These are phyloP conservation scores for Actinostola sp. DNA, from an alignment of 92 coral and sea anemone species.

Conservation along the genomic window DNA sequence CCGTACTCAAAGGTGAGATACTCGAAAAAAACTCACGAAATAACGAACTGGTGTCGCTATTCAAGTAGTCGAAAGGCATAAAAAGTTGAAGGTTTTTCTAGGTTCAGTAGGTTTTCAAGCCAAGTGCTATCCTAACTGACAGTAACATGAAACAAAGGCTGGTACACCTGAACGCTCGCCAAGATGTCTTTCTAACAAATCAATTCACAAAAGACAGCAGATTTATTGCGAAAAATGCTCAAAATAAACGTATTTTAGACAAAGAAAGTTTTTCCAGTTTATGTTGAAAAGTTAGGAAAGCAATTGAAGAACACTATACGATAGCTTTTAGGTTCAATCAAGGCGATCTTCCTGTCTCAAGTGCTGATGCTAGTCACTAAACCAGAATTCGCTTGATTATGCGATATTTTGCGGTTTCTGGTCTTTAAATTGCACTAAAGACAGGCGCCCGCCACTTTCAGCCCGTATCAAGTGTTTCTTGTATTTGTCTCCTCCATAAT, in stretches of 20 bases:
- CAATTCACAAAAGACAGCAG: background rate
- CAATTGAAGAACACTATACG: constrained; percentile 5
- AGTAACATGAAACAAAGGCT: background rate
- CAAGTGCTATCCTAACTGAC: background rate
- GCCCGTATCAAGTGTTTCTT: constrained; percentile 42
- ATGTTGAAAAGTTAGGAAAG: constrained; percentile 3
- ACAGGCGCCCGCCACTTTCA: constrained; percentile 48
- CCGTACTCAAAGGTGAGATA: no score
- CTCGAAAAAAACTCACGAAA: background rate
- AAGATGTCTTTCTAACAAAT: background rate
- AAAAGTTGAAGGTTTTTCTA: background rate
- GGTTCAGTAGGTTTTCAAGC: constrained; percentile 8
- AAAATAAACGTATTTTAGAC: constrained; percentile 1
- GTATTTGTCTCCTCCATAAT: constrained; percentile 18
- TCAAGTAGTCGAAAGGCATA: background rate
- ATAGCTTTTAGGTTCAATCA: constrained; percentile 29
- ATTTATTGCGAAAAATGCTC: background rate
- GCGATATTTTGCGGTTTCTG: constrained; percentile 34
- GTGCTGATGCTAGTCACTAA: constrained; percentile 13
- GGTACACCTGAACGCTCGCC: background rate
- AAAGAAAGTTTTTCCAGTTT: background rate
- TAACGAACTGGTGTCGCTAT: background rate
- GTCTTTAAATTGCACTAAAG: constrained; percentile 38
- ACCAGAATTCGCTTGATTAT: constrained; percentile 21
- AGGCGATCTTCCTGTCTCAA: constrained; percentile 35